phyloP scores from a whole-genome alignment of 2,797 vertebrate species.

The Acomys russatus region DNA sequence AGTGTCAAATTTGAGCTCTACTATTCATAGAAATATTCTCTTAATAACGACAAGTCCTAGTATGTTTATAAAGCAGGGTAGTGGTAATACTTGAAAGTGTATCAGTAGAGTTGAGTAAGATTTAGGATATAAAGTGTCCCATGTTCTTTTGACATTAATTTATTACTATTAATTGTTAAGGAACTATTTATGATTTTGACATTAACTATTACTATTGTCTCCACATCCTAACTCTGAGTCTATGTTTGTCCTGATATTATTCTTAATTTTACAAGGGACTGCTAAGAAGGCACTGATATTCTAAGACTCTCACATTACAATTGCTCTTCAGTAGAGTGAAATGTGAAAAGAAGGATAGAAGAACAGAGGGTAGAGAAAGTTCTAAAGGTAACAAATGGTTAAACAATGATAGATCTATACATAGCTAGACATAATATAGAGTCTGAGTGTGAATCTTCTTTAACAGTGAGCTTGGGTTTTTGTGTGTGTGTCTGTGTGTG shows the following conservation, averaged over 20 bases:
- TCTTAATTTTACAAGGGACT: neutral
- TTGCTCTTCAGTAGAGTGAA: neutral
- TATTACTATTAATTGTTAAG: neutral
- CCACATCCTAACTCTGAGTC: neutral
- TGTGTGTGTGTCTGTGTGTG: too few relatives aligned
- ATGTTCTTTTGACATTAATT: neutral
- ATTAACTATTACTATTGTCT: neutral
- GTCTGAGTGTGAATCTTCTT: neutral
- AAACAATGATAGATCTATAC: neutral
- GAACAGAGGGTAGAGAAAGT: neutral
- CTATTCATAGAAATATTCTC: neutral
- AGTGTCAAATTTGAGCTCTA: neutral
- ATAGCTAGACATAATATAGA: neutral
- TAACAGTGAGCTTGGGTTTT: neutral
- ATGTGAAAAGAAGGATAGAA: neutral
- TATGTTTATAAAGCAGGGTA: neutral
- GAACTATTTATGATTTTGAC: neutral
- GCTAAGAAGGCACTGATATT: neutral
- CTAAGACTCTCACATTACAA: neutral
- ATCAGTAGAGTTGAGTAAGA: neutral
- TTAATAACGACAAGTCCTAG: neutral
- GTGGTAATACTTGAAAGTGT: neutral
- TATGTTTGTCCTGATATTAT: neutral
- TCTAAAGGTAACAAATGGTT: neutral
- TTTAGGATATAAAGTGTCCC: neutral